Evolutionary conservation across 2,888 invertebrate genomes (phyloP), one percentile per base, ranked within the genome.

Genomic region (Brenthis ino): DNA sequence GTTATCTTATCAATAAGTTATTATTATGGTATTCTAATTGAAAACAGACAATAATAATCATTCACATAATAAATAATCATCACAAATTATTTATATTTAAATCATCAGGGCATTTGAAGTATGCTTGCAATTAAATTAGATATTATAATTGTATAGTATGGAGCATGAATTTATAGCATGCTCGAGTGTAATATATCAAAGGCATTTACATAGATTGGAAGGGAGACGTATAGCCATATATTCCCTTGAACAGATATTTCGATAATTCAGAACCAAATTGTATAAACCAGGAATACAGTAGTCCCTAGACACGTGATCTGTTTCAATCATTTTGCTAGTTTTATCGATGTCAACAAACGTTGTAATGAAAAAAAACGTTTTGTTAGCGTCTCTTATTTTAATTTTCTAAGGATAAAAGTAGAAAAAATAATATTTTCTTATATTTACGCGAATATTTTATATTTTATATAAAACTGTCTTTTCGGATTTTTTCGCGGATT

Each of bases 181-280:
- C 33, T 48, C 55, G 55, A 61, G 48, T 50, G 55, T 51, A 60
- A 67, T 67, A 61, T 67, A 61, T 61, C 55, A 67, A 58, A 61
- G 48, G 61, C 37, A 67, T 67, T 67, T 61, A 55, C 67, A 67
- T 67, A 67, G 61, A 67, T 67, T 67, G 61, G 61, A 67, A 61
- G 61, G 50, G 54, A 60, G 60, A 66, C 58, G 48, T 66, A 63
- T 20, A 61, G 37, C 67, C 43, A 61, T 67, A 63, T 53, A 63
- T 61, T 61, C 54, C 54, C 67, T 61, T 12, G 55, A 67, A 67
- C 55, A 56, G 14, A 55, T 50, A 67, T 61, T 64, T 55, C 64
- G 63, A 63, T 64, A 55, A 64, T 55, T 24, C 54, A 55, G 54
- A 54, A 43, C 37, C 33, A 55, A 6, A 64, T 55, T 47, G 55